Base-by-base conservation (phyloP, 2,113 vertebrate genomes). In the Neopipo cinnamomea region DNA sequence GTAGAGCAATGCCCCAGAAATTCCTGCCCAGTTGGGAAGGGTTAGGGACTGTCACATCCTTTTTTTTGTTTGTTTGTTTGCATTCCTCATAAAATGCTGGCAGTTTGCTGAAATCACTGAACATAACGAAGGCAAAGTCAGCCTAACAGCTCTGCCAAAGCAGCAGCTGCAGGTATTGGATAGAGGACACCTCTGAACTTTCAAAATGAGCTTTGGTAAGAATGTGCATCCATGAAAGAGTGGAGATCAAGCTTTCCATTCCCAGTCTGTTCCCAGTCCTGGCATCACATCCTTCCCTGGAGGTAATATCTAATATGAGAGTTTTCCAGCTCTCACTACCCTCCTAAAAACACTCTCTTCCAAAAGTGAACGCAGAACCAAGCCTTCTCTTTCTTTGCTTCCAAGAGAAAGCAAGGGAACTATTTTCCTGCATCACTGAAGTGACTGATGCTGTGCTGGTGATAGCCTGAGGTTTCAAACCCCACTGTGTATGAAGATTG, bases 81-180 rank as follows among this genome's bases (percentile, higher is more conserved):
- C 19, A 82, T 89, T 93, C 49, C 44, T 85, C 47, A 65, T 39
- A 80, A 93, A 93, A 63, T 2, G 5, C 23, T 72, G 73, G 39
- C 65, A 73, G 41, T 87, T 91, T 75, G 27, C 74, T 85, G 76
- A 87, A 92, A 89, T 78, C 30, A 47, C 50, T 75, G 76, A 77
- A 62, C 63, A 25, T 24, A 95, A 85, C 71, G 85, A 90, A 94
- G 72, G 75, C 88, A 88, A 86, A 93, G 63, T 23, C 88, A 94
- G 63, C 12, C 47, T 41, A 81, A 50, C 16, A 49, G 58, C 59
- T 41, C 88, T 92, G 91, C 87, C 95, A 95, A 78, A 91, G 84
- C 73, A 91, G 80, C 91, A 89, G 91, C 91, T 94, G 93, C 77
- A 92, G 93, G 80, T 95, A 68, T 20, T 87, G 93, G 80, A 91